Evolutionary conservation across 2,888 invertebrate genomes (phyloP).

Genomic region (Smittia aterrima): DNA sequence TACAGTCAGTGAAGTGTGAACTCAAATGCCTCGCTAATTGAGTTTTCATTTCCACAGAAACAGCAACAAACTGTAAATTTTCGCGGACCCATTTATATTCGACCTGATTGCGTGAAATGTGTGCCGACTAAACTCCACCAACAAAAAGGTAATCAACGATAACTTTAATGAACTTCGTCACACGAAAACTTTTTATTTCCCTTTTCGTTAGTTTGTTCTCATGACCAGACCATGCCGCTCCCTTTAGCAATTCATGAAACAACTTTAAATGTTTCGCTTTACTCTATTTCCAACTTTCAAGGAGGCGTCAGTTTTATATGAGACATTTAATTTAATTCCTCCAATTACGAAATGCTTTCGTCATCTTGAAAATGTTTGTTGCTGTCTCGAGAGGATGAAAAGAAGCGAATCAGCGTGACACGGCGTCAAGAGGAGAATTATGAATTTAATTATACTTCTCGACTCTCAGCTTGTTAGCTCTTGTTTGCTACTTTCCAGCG

Average conservation of each 20-base stretch:
- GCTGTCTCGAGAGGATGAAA: not conserved
- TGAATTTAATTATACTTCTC: constrained; percentile 35
- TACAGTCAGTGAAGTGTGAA: no score
- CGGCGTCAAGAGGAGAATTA: constrained; percentile 7
- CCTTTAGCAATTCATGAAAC: not conserved
- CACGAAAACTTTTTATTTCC: not conserved
- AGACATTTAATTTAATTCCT: constrained; percentile 32
- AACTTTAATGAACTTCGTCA: constrained; percentile 6
- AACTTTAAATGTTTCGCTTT: not conserved
- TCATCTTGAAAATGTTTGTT: constrained; percentile 23
- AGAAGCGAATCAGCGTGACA: not conserved
- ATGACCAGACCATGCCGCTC: not conserved
- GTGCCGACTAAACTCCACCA: not conserved
- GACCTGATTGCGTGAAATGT: not conserved
- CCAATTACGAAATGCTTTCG: constrained; percentile 35
- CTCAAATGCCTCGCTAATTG: no score
- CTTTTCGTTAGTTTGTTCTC: not conserved
- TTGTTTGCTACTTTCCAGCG: not conserved
- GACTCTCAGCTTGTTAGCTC: constrained; percentile 24
- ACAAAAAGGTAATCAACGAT: not conserved
- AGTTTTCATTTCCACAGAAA: no score
- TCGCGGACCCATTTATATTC: no score
- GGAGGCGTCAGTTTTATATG: not conserved
- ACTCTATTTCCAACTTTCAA: not conserved
- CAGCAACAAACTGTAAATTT: no score